These are phyloP conservation scores for Aurelia coerulea DNA, from an alignment of 30 jellyfish, hydroid and myxozoan species.

Conservation along the genomic window DNA sequence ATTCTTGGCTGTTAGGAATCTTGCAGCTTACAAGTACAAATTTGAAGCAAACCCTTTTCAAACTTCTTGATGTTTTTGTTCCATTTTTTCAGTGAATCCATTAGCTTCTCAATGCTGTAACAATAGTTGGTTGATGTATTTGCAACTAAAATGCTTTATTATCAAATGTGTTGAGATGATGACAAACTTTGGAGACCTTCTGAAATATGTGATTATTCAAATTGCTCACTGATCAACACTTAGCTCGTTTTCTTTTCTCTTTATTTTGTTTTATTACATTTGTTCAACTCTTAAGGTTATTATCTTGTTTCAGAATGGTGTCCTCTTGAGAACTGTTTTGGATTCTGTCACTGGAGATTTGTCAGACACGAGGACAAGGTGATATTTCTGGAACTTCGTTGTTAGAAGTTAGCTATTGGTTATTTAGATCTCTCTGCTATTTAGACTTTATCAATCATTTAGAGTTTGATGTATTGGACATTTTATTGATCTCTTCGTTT, in stretches of 20 bases:
- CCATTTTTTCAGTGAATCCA: no score
- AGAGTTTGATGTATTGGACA: no score
- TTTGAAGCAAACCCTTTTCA: no score
- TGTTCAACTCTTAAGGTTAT: neutral
- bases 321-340: conserved; percentile 89
- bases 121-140: no score
- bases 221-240: conserved; percentile 42
- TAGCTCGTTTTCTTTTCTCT: neutral
- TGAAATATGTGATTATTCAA: conserved; percentile 5
- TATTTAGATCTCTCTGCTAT: neutral
- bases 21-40: no score
- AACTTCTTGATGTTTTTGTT: no score
- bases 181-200: conserved; percentile 32
- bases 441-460: no score
- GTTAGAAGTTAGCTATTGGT: neutral
- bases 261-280: neutral
- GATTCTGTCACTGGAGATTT: conserved; percentile 99
- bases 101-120: no score
- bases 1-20: no score
- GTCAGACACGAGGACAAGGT: conserved; percentile 99
- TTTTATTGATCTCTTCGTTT: no score
- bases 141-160: no score
- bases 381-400: neutral
- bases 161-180: conserved; percentile 14
- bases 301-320: conserved; percentile 85